Percentiles rank a stretch among this genome's conserved stretches.
phyloP scores from a whole-genome alignment of 1,140 invertebrate species.

The Anadara kagoshimensis region DNA sequence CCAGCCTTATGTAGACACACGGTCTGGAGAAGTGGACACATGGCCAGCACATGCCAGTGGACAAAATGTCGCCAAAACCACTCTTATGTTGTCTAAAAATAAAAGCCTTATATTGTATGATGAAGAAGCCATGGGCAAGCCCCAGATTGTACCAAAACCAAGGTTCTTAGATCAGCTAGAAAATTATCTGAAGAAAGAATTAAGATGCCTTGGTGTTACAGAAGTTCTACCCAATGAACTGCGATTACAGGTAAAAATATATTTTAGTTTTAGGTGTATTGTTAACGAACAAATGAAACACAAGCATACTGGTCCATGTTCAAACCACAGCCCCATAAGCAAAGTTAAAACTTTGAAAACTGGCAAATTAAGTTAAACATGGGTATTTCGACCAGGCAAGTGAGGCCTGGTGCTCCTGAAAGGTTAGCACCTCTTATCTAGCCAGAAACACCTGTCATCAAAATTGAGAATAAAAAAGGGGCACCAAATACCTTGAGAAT shows the following conservation, averaged over 20 bases:
- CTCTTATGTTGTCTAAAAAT: conserved; percentile 65
- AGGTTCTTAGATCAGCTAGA: conserved; percentile 73
- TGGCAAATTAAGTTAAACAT: too few relatives aligned
- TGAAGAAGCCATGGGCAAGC: conserved; percentile 68
- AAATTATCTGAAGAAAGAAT: conserved; percentile 71
- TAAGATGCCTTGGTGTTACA: conserved; percentile 66
- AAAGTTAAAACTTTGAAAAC: too few relatives aligned
- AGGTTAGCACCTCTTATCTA: too few relatives aligned
- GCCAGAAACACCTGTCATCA: too few relatives aligned
- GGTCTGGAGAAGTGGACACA: conserved; percentile 70
- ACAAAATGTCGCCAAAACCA: conserved; percentile 52
- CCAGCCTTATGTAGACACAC: conserved; percentile 70
- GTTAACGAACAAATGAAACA: too few relatives aligned
- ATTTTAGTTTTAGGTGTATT: too few relatives aligned
- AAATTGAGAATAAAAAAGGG: too few relatives aligned
- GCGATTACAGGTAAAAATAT: conserved; percentile 66
- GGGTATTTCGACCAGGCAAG: too few relatives aligned
- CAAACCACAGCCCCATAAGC: too few relatives aligned
- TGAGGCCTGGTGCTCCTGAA: too few relatives aligned
- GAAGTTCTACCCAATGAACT: conserved; percentile 70
- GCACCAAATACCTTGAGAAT: too few relatives aligned
- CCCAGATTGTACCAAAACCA: conserved; percentile 70
- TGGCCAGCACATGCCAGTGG: conserved; percentile 74
- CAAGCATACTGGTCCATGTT: too few relatives aligned
- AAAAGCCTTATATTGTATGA: conserved; percentile 69